Base-by-base conservation (phyloP, 2,888 invertebrate genomes). In the Poecilobothrus nobilitatus region DNA sequence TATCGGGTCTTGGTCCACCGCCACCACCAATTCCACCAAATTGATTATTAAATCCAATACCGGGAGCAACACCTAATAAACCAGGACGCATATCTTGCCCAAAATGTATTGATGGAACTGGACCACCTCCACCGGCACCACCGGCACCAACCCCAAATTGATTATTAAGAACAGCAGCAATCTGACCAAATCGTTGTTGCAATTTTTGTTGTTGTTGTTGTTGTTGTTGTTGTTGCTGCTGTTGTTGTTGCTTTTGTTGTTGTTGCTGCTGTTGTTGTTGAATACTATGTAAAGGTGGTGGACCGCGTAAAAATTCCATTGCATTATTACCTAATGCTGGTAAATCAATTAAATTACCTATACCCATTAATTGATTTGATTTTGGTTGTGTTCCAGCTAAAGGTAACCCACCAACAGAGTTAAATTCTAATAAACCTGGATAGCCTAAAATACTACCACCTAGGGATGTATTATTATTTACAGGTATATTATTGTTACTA, bases 11-110 rank as follows among this genome's bases (percentile, higher is more conserved):
- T 18, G 9, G 53, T 12, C 53, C 9, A 9, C 1, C 53, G 1
- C 63, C 27, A 22, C 80, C 80, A 4, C 81, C 81, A n/a, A 83
- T 83, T 70, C 83, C 83, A 69, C 79, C 84, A 34, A 81, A 82
- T 67, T 69, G 72, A 72, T 73, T 53, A 53, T 53, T 72, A 37
- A 68, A 73, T 18, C 69, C 67, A 63, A 84, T 82, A 71, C 84
- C 84, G 37, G 85, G 85, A 63, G 85, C 84, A 75, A 87, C 84
- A 15, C 87, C 86, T 73, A 88, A 78, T 37, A 87, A 76, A 1
- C 87, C 86, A 0, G 87, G 87, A 4, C 74, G 84, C 75, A 70
- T 84, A 83, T 44, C 83, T 1, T 75, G 72, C 10, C 71, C 73
- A 72, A 77, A 76, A 12, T 71, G 78, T 83, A 53, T 53, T 18